Evolutionary conservation across 2,797 vertebrate species (phyloP), one percentile per base, ranked within the genome.

Genomic region (Myotis vivesi): DNA sequence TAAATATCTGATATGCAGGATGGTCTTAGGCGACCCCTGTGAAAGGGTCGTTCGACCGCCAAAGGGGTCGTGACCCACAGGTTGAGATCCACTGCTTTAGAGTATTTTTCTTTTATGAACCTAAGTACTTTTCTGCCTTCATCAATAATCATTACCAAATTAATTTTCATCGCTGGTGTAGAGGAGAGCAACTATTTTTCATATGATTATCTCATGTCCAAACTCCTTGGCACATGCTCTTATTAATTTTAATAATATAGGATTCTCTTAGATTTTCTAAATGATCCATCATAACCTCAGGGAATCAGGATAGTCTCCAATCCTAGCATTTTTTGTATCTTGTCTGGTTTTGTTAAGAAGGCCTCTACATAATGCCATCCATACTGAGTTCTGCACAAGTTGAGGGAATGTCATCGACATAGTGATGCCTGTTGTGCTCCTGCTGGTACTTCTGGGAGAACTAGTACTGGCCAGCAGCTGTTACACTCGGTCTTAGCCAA

Each of bases 381-480:
- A 4, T 10, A 33, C 16, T 76, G 51, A 25, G 15, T 16, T 46
- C 51, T 22, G 28, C 23, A 38, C 11, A 16, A 2, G 53, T 76
- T 11, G 8, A 22, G n/a, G 49, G 36, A n/a, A 9, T 8, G 1
- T 28, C 44, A 25, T 23, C 8, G 11, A 33, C 2, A 57, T 8
- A 16, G 49, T 33, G 3, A 1, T 11, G 5, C 2, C 1, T 20
- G 0, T 12, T 23, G 12, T 15, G 8, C 22, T 11, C 3, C 6
- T 6, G 7, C 3, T 11, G 5, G 8, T 19, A 3, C 23, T 22
- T 38, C 3, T 4, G 0, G 1, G 3, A 46, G 49, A 59, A 30
- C 6, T 8, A 17, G 17, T 4, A 6, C 28, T 11, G 23, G 36
- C 12, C 41, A 71, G 33, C 12, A 79, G 33, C 11, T 62, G 20